Base-by-base conservation (phyloP, 2,113 vertebrate genomes). In the Megaceryle maxima region DNA sequence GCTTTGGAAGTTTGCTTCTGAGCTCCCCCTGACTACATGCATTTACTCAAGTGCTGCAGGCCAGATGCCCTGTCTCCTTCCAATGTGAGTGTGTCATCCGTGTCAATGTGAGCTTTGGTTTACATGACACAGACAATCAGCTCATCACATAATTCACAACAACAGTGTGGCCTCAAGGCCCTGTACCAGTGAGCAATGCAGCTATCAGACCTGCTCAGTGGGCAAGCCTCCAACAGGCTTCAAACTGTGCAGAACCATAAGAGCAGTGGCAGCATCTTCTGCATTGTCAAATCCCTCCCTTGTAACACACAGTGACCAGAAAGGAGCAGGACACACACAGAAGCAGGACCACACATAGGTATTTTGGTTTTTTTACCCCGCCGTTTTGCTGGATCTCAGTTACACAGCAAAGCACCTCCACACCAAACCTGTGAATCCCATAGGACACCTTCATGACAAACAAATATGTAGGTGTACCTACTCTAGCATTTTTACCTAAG, bases 21-120 rank as follows among this genome's bases (percentile, higher is more conserved):
- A 64, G 39, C 6, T 92, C 39, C 48, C 51, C 21, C 19, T 35
- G 37, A 64, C 33, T 51, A 64, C 66, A 44, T 13, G 28, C 16
- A 72, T 92, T 87, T 87, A 90, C 63, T 70, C 35, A 41, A 53
- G 24, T 60, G 80, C 90, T 96, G 73, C 35, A 93, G 80, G 66
- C 33, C 80, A 87, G 85, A 83, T 15, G 15, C 21, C 24, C 77
- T 68, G 39, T 70, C 51, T 81, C 39, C 14, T 88, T 94, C 76
- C 76, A 53, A 62, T 75, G 21, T 21, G 95, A 92, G 64, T 37
- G 37, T 37, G 37, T 37, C 37, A 37, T 37, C 37, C 37, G 8
- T 37, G 37, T 86, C 83, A 90, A 0, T 6, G 2, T 26, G 35
- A 90, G 7, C 28, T 87, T 62, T 75, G 48, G 88, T 64, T 88